Conservation (phyloP, 2,113 vertebrate species). For the Forbesichthys papilliferus region DNA sequence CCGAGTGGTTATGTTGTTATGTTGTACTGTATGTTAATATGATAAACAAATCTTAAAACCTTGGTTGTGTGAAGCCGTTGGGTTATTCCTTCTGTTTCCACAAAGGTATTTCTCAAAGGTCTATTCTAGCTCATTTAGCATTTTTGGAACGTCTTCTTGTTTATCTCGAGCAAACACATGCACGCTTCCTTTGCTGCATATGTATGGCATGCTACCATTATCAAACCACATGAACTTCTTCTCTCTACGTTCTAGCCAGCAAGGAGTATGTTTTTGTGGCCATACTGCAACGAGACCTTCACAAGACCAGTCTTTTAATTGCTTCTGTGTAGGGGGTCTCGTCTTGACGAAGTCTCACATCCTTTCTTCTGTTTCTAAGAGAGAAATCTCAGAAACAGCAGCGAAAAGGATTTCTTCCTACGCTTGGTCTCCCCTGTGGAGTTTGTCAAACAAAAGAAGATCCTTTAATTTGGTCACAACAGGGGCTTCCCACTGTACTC, state of each 20-base stretch:
- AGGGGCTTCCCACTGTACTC: constrained; percentile 60
- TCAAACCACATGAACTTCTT: constrained; percentile 61
- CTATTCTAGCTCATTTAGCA: constrained; percentile 28
- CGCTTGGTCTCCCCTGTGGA: constrained; percentile 71
- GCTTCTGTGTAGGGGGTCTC: constrained; percentile 76
- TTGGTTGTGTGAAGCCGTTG: constrained; percentile 24
- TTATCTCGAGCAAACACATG: constrained; percentile 58
- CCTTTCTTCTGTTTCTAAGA: constrained; percentile 52
- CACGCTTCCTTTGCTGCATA: constrained; percentile 29
- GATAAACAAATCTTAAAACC: constrained; percentile 23
- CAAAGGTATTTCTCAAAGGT: constrained; percentile 44
- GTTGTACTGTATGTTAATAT: neutral
- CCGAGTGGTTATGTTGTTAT: constrained; percentile 33
- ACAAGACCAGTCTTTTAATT: constrained; percentile 79
- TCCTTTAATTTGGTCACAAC: constrained; percentile 75
- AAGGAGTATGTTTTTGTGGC: constrained; percentile 53
- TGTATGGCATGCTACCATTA: constrained; percentile 48
- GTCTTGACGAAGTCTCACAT: constrained; percentile 70
- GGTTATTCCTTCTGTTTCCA: constrained; percentile 26
- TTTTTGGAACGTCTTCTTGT: constrained; percentile 26
- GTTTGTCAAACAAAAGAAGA: constrained; percentile 78
- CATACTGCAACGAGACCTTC: constrained; percentile 68
- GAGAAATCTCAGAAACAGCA: constrained; percentile 61
- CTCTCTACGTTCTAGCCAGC: constrained; percentile 51
- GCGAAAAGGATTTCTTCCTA: constrained; percentile 72